Base-by-base conservation (phyloP, 2,113 vertebrate species). In the Mola mola region DNA sequence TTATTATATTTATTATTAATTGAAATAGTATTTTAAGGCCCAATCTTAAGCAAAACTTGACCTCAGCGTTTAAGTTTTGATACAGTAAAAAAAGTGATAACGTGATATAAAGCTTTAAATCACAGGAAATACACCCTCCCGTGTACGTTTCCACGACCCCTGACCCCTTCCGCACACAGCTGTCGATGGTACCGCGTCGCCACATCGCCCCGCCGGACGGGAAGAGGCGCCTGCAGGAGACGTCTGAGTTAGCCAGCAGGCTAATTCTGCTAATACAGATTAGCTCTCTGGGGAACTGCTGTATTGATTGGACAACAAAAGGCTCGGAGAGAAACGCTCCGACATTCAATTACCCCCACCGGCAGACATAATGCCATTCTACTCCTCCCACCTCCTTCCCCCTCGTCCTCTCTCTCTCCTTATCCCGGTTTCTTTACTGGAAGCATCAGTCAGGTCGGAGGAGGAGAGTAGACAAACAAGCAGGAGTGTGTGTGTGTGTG, bases 261-360 rank as follows among this genome's bases (percentile, higher is more conserved):
- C 89, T 93, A 91, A 92, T 93, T 92, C 88, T 78, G 84, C 90
- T 92, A 91, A 93, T 92, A 91, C 87, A 92, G 91, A 93, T 93
- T 90, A 92, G 88, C 87, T 87, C 90, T 80, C 77, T 68, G 68
- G 87, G 87, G 90, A 85, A 78, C 79, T 77, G 84, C 61, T 13
- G 62, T 90, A 92, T 93, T 88, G 90, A 92, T 92, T 88, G 90
- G 88, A 91, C 91, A 90, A 91, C 92, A 90, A 91, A n/a, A 91
- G 90, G 79, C 88, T 88, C 40, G 61, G 78, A 85, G 87, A 90
- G 89, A 91, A 90, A 85, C 65, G 78, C 81, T 89, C 87, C 84
- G 87, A 91, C 88, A 92, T 92, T 92, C 87, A 92, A 88, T 91
- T 92, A 92, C 88, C 89, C 88, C 88, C 90, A 90, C 88, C 72